Conservation (phyloP, 2,797 vertebrate genomes). For the Oceanodroma leucorhoa region DNA sequence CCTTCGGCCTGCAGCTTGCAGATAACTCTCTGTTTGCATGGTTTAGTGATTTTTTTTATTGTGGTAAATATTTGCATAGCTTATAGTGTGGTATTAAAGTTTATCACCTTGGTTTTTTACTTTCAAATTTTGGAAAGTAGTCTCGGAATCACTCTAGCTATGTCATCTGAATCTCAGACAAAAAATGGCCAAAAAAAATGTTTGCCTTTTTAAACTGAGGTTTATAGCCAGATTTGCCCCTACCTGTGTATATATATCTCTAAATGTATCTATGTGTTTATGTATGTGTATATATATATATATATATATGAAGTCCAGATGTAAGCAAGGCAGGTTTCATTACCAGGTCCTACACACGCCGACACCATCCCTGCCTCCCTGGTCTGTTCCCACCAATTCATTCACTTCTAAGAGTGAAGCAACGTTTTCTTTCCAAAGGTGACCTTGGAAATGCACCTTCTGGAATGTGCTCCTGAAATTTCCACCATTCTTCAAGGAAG, state of each 20-base stretch:
- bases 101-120: neutral
- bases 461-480: neutral
- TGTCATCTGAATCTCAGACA: neutral
- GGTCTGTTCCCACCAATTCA: neutral
- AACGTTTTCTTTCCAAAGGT: neutral
- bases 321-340: neutral
- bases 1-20: neutral
- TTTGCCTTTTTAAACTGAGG: neutral
- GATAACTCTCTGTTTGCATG: neutral
- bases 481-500: neutral
- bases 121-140: neutral
- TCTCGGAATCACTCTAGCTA: neutral
- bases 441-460: neutral
- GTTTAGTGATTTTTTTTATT: neutral
- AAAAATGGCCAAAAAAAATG: neutral
- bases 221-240: neutral
- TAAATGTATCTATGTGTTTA: neutral
- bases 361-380: neutral
- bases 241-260: accelerated
- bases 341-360: accelerated
- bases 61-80: neutral
- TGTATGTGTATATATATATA: no score
- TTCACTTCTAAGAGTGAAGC: neutral
- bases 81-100: neutral
- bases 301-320: neutral